These are phyloP conservation scores for Ammospiza maritima DNA, from an alignment of 2,797 vertebrate genomes.

Conservation along the genomic window DNA sequence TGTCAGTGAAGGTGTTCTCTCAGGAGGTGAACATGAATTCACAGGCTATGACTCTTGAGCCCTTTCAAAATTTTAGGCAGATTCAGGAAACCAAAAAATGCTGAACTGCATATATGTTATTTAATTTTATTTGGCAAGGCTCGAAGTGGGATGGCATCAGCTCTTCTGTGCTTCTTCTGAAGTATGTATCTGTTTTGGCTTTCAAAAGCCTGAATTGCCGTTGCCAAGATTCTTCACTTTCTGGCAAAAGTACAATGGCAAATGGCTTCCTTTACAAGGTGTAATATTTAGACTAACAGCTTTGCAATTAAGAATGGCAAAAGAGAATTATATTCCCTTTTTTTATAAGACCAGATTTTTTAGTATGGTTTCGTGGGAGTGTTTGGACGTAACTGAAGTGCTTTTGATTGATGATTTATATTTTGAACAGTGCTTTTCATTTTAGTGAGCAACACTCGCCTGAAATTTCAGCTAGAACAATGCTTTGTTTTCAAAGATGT, in stretches of 20 bases:
- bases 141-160: conserved; percentile 50
- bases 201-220: conserved; percentile 56
- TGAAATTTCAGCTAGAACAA: conserved; percentile 54
- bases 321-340: conserved; percentile 64
- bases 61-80: conserved; percentile 16
- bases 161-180: conserved; percentile 55
- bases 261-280: conserved; percentile 72
- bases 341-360: conserved; percentile 71
- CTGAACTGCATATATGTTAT: conserved; percentile 49
- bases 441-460: conserved; percentile 16
- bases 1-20: background rate
- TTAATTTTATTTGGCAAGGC: conserved; percentile 64
- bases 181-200: conserved; percentile 68
- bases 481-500: conserved; percentile 55
- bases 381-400: conserved; percentile 59
- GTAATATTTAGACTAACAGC: conserved; percentile 74
- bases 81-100: conserved; percentile 35
- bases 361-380: conserved; percentile 57
- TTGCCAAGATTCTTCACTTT: conserved; percentile 68
- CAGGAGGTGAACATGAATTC: background rate
- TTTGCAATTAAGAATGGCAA: conserved; percentile 71
- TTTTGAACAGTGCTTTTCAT: conserved; percentile 62
- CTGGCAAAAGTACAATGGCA: conserved; percentile 69
- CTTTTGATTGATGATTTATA: conserved; percentile 71
- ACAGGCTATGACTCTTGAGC: background rate